Percentiles rank a stretch among this genome's conserved stretches.
Conservation (phyloP, 2,888 invertebrate species). For the Artemia sinica region DNA sequence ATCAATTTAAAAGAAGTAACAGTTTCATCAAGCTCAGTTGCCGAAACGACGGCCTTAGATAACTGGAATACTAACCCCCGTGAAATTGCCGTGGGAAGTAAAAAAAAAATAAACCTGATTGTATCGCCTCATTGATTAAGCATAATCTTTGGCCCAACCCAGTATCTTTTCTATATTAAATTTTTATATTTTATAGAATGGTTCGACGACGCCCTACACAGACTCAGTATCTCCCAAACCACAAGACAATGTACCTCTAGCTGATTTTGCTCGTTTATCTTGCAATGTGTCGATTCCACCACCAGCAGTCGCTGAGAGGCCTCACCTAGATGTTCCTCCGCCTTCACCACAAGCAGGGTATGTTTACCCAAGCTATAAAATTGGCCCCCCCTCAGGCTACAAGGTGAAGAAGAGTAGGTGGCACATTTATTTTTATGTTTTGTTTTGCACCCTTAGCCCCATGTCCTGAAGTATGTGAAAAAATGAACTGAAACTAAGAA, state of each 20-base stretch:
- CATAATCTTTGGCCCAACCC: too few species aligned
- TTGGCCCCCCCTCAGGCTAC: slow-evolving; percentile 9
- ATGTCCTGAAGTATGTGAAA: too few species aligned
- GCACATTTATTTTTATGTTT: not conserved
- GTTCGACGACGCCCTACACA: not conserved
- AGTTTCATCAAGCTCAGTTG: too few species aligned
- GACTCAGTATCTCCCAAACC: not conserved
- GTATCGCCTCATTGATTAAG: too few species aligned
- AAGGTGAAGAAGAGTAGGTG: slow-evolving; percentile 7
- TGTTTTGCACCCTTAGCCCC: too few species aligned
- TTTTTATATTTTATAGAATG: not conserved
- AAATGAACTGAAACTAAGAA: too few species aligned
- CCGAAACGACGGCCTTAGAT: too few species aligned
- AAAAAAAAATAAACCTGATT: too few species aligned
- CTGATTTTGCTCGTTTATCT: slow-evolving; percentile 10
- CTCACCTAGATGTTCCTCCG: not conserved
- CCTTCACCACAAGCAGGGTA: slow-evolving; percentile 6
- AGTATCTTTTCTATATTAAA: too few species aligned
- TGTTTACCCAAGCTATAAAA: slow-evolving; percentile 14
- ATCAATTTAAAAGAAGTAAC: too few species aligned
- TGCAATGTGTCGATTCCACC: not conserved
- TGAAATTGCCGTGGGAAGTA: too few species aligned
- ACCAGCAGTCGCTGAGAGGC: not conserved
- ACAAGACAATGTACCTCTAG: not conserved
- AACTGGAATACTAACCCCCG: too few species aligned